Percentiles rank a stretch among this genome's conserved stretches.
Conservation (phyloP, 2,797 vertebrate species). For the Apogon hyalosoma region DNA sequence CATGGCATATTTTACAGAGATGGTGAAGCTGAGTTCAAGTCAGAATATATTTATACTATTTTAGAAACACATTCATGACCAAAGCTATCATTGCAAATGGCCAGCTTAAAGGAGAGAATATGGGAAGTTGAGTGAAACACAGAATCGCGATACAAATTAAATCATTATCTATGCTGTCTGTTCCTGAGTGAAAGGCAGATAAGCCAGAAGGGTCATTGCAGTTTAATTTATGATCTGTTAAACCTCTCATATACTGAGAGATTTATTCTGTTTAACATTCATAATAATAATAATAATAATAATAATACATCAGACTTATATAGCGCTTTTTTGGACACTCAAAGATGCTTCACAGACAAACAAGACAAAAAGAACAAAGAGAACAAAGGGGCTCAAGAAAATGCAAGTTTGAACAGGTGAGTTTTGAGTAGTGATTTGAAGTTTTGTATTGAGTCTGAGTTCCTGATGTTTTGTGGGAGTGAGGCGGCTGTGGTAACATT, state of each 20-base stretch:
- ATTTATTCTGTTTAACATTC: too few species aligned
- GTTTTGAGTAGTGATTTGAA: too few species aligned
- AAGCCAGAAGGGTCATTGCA: slow-evolving; percentile 41
- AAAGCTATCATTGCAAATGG: slow-evolving; percentile 6
- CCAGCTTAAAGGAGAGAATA: background rate
- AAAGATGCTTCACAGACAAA: too few species aligned
- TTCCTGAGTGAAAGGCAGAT: slow-evolving; percentile 37
- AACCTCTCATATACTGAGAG: slow-evolving; percentile 24
- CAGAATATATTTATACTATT: slow-evolving; percentile 18
- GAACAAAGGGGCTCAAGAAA: too few species aligned
- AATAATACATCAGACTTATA: too few species aligned
- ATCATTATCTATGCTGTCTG: slow-evolving; percentile 23
- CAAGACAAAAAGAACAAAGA: too few species aligned
- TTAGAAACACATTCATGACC: background rate
- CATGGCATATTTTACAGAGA: slow-evolving; percentile 34
- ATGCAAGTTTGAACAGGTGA: too few species aligned
- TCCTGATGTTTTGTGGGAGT: too few species aligned
- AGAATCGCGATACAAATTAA: slow-evolving; percentile 17
- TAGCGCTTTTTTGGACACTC: too few species aligned
- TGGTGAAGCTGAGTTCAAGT: slow-evolving; percentile 16
- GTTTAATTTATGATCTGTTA: slow-evolving; percentile 31
- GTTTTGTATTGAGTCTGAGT: too few species aligned
- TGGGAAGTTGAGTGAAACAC: slow-evolving; percentile 8
- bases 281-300: too few species aligned
- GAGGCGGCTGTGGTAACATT: too few species aligned